These are phyloP conservation scores for Engraulis encrasicolus DNA, from an alignment of 2,113 vertebrate species.

Conservation along the genomic window DNA sequence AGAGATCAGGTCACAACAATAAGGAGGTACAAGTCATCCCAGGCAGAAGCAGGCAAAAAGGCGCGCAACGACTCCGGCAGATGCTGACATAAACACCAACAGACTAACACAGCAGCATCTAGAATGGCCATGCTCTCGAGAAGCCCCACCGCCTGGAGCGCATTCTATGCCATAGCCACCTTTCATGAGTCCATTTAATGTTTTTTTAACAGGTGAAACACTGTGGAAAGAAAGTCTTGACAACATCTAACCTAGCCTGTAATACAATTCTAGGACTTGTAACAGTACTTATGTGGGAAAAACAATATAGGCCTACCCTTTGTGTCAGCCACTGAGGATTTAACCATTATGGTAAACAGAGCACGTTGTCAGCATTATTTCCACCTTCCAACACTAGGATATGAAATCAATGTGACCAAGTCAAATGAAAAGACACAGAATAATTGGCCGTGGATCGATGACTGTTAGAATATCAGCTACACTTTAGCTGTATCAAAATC, in stretches of 20 bases:
- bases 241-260: not conserved
- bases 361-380: conserved; percentile 46
- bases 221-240: too few species aligned
- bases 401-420: conserved; percentile 55
- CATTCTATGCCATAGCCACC: too few species aligned
- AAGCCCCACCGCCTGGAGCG: too few species aligned
- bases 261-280: not conserved
- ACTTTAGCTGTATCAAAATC: conserved; percentile 59
- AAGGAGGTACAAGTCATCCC: too few species aligned
- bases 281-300: not conserved
- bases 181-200: too few species aligned
- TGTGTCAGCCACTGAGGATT: not conserved
- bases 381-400: conserved; percentile 40
- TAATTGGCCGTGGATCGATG: conserved; percentile 57
- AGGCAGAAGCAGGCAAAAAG: too few species aligned
- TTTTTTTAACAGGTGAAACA: too few species aligned
- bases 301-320: not conserved
- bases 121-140: too few species aligned
- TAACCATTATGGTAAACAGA: conserved; percentile 5
- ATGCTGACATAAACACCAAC: too few species aligned
- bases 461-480: conserved; percentile 49
- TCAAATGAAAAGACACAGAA: conserved; percentile 60
- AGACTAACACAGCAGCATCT: too few species aligned
- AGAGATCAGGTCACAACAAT: too few species aligned
- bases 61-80: too few species aligned